A percentile compares a stretch with the other conserved stretches of the same genome.
phyloP scores from a whole-genome alignment of 2,888 invertebrate species.

The Notocelia uddmanniana region DNA sequence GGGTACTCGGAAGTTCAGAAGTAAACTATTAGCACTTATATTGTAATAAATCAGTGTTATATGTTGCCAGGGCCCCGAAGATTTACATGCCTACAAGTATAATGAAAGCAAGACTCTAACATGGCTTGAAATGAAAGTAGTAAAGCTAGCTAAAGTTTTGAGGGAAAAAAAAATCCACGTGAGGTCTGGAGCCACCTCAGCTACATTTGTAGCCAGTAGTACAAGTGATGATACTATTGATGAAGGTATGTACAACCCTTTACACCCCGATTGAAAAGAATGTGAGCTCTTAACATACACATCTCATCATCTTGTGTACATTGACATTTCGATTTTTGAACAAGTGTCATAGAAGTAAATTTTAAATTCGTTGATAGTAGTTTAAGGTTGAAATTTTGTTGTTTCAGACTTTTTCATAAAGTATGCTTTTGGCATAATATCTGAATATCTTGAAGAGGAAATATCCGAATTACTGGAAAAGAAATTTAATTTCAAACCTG shows the following conservation, averaged over 20 bases:
- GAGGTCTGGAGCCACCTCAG: constrained; percentile 90
- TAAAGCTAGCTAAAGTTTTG: constrained; percentile 87
- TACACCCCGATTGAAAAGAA: no score
- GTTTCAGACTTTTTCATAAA: constrained; percentile 87
- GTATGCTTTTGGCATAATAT: constrained; percentile 92
- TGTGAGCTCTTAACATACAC: no score
- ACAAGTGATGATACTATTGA: constrained; percentile 84
- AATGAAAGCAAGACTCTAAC: constrained; percentile 91
- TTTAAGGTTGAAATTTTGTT: constrained; percentile 36
- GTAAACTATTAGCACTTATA: background rate
- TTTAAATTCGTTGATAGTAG: no score
- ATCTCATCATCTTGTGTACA: no score
- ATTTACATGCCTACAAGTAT: constrained; percentile 92
- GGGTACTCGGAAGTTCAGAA: no score
- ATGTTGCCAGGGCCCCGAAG: constrained; percentile 86
- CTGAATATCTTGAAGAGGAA: constrained; percentile 91
- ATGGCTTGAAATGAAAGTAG: constrained; percentile 91
- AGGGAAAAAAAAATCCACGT: constrained; percentile 90
- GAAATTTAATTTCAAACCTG: constrained; percentile 88
- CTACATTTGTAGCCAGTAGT: constrained; percentile 90
- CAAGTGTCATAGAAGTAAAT: no score
- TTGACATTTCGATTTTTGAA: no score
- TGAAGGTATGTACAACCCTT: constrained; percentile 83
- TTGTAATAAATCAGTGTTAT: background rate
- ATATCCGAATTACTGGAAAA: constrained; percentile 87